A percentile compares a stretch with the other conserved stretches of the same genome.
phyloP scores from a whole-genome alignment of 2,888 invertebrate species.

The Ophraella communa region DNA sequence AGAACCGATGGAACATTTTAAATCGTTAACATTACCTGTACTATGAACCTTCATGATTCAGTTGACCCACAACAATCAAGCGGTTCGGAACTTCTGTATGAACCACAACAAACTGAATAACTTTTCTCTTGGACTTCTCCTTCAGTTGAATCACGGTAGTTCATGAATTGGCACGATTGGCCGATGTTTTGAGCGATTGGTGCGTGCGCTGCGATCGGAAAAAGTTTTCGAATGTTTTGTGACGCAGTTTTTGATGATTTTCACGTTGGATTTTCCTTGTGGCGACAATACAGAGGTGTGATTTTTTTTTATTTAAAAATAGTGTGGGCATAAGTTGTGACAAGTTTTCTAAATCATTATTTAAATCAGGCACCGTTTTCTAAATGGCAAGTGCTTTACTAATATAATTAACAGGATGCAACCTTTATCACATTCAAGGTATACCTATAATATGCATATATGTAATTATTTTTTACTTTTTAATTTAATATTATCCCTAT shows the following conservation, averaged over 20 bases:
- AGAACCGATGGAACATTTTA: background rate
- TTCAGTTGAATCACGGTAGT: constrained; percentile 45
- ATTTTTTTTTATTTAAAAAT: background rate
- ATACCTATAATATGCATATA: no score
- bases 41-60: constrained; percentile 28
- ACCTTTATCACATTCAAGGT: no score
- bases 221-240: constrained; percentile 8
- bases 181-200: constrained; percentile 18
- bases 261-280: constrained; percentile 5
- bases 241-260: background rate
- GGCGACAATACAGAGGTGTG: constrained; percentile 4
- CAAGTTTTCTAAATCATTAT: background rate
- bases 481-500: no score
- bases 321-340: constrained; percentile 4
- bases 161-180: constrained; percentile 32
- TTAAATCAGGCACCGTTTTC: background rate
- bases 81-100: background rate
- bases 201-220: constrained; percentile 17
- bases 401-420: background rate
- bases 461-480: no score
- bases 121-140: constrained; percentile 29
- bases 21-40: background rate
- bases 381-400: background rate
- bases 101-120: constrained; percentile 32
- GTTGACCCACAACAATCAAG: constrained; percentile 17